Percentiles rank a stretch among this genome's conserved stretches.
Evolutionary conservation across 2,113 vertebrate species (phyloP).

Genomic region (Erythrolamprus reginae): DNA sequence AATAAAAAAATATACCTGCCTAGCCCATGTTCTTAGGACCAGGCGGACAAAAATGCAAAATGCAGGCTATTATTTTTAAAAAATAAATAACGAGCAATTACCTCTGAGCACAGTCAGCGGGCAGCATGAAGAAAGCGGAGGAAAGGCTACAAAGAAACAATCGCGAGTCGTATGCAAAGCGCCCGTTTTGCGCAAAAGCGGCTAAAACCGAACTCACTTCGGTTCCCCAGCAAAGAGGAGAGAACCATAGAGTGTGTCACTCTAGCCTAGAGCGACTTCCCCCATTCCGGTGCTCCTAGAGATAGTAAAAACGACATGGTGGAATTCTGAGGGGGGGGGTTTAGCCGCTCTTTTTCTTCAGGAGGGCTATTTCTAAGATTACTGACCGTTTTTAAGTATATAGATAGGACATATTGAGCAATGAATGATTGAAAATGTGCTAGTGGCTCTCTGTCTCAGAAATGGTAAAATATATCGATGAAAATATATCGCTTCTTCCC

Average conservation of each 20-base stretch:
- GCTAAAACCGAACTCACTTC: background rate
- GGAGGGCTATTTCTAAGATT: background rate
- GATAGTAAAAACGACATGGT: background rate
- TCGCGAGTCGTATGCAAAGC: no score
- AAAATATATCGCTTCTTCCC: background rate
- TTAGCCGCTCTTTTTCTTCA: background rate
- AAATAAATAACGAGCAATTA: background rate
- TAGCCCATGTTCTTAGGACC: background rate
- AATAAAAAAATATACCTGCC: no score
- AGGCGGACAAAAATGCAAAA: background rate
- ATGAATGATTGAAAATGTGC: background rate
- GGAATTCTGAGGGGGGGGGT: no score
- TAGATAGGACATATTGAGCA: background rate
- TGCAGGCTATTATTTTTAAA: background rate
- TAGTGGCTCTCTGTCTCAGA: background rate
- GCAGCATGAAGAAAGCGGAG: constrained; percentile 20
- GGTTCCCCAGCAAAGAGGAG: background rate
- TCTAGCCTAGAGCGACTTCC: background rate
- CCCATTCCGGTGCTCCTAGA: background rate
- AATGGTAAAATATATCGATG: background rate
- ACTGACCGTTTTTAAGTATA: background rate
- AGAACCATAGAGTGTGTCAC: background rate
- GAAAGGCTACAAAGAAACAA: background rate
- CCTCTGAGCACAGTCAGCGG: constrained; percentile 27
- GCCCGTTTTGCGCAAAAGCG: background rate